Conservation (phyloP, 2,113 vertebrate genomes). For the Marcusenius ussheri region DNA sequence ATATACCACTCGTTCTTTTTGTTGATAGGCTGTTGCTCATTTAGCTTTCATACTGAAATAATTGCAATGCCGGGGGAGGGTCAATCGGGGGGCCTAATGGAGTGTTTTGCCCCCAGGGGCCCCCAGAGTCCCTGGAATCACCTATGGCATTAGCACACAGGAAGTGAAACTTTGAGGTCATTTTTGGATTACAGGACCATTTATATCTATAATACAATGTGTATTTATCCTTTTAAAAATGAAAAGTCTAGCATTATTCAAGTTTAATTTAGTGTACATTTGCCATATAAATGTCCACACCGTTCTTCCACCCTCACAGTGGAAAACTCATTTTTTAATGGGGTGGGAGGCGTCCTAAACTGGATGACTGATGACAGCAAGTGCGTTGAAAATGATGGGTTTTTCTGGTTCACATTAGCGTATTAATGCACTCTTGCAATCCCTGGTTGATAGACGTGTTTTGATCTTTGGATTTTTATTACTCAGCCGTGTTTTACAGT, state of each 20-base stretch:
- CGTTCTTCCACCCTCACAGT: neutral
- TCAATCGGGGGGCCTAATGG: neutral
- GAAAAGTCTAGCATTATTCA: constrained; percentile 8
- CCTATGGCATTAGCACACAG: neutral
- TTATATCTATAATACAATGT: neutral
- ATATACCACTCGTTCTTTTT: neutral
- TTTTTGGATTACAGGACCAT: neutral
- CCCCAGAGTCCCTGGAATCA: neutral
- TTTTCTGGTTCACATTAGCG: constrained; percentile 31
- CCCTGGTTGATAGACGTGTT: constrained; percentile 34
- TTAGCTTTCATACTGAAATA: neutral
- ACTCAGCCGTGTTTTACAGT: constrained; percentile 36
- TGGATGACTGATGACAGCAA: constrained; percentile 19
- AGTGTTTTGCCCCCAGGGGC: neutral
- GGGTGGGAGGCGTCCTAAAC: neutral
- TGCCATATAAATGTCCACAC: constrained; percentile 10
- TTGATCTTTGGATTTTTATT: constrained; percentile 39
- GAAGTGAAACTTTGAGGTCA: neutral
- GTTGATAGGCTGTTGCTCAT: neutral
- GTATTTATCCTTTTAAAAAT: neutral
- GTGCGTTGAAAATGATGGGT: neutral
- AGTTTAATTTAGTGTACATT: constrained; percentile 23
- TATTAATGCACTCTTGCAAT: constrained; percentile 30
- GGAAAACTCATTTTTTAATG: constrained; percentile 20
- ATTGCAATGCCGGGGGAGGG: neutral